phyloP scores from a whole-genome alignment of 2,888 invertebrate genomes.

The Harpalus rubripes region DNA sequence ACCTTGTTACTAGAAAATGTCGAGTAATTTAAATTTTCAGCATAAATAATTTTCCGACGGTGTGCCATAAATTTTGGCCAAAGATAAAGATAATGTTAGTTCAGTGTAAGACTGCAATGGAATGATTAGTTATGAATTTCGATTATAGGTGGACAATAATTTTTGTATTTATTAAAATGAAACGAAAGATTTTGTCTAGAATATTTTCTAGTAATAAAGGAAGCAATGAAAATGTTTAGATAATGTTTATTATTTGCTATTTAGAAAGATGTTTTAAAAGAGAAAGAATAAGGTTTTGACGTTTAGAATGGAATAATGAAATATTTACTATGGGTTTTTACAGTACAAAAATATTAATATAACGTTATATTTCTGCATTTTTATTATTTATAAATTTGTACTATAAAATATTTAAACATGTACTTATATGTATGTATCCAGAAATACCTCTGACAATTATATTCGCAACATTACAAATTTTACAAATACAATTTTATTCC shows the following conservation, averaged over 20 bases:
- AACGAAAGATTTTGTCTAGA: conserved; percentile 7
- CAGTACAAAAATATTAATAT: conserved; percentile 62
- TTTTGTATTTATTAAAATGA: conserved; percentile 35
- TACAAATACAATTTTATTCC: background rate
- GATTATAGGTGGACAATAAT: conserved; percentile 51
- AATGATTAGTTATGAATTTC: conserved; percentile 27
- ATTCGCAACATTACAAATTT: conserved; percentile 25
- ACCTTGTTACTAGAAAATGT: conserved; percentile 47
- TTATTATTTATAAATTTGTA: conserved; percentile 58
- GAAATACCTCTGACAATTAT: conserved; percentile 35
- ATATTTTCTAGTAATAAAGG: conserved; percentile 46
- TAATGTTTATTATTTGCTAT: conserved; percentile 45
- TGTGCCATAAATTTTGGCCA: conserved; percentile 30
- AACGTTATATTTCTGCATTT: conserved; percentile 56
- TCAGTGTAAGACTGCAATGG: conserved; percentile 21
- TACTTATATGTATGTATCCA: conserved; percentile 49
- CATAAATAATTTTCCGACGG: conserved; percentile 10
- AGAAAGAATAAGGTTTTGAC: conserved; percentile 44
- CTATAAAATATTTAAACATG: conserved; percentile 57
- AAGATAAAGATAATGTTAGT: conserved; percentile 17
- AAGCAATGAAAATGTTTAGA: conserved; percentile 45
- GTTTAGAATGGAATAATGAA: conserved; percentile 37
- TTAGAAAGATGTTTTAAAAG: conserved; percentile 23
- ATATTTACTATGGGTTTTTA: conserved; percentile 59
- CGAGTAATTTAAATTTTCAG: background rate